A percentile compares a stretch with the other conserved stretches of the same genome.
Evolutionary conservation across 2,113 vertebrate species (phyloP).

Genomic region (Misgurnus anguillicaudatus): DNA sequence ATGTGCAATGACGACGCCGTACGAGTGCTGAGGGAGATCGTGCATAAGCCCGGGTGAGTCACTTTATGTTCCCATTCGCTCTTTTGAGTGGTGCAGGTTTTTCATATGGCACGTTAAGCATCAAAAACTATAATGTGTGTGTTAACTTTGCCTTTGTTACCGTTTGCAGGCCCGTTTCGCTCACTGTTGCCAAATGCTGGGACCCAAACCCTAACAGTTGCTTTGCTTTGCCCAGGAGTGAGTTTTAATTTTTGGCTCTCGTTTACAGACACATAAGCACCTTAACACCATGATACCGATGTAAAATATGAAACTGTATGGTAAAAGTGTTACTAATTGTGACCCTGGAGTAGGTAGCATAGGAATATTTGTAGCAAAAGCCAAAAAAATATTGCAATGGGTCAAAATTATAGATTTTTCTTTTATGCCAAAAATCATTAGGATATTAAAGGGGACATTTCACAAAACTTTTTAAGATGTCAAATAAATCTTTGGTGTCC

Average conservation of each 20-base stretch:
- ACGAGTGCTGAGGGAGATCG: constrained; percentile 92
- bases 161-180: constrained; percentile 85
- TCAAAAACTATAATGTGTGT: not conserved
- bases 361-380: too few species aligned
- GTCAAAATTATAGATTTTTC: too few species aligned
- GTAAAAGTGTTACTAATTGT: too few species aligned
- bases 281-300: not conserved
- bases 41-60: constrained; percentile 93
- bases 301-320: not conserved
- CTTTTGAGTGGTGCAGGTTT: not conserved
- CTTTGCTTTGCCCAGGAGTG: constrained; percentile 95
- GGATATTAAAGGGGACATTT: too few species aligned
- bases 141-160: constrained; percentile 27
- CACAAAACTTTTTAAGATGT: too few species aligned
- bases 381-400: too few species aligned
- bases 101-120: not conserved
- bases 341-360: too few species aligned
- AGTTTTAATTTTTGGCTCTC: constrained; percentile 62
- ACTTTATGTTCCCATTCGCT: not conserved
- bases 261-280: not conserved
- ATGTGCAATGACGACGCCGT: constrained; percentile 99
- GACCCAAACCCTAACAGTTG: constrained; percentile 96
- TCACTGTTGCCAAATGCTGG: constrained; percentile 98
- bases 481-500: too few species aligned
- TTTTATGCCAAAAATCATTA: too few species aligned